Base-by-base conservation (phyloP, 2,888 invertebrate species). In the Cheilosia variabilis region DNA sequence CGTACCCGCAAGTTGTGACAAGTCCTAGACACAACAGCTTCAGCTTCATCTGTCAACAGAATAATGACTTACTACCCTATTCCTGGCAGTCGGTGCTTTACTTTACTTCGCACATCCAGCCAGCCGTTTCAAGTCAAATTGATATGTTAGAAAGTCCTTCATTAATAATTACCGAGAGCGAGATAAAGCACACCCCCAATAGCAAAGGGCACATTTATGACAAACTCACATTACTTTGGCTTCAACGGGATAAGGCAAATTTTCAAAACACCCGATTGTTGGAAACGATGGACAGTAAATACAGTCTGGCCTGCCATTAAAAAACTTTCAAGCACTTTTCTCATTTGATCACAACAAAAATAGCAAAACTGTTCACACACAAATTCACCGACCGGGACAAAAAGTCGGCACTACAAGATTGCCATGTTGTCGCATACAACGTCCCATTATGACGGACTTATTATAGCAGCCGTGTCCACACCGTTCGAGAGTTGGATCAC, bases 301-400 rank as follows among this genome's bases (percentile, higher is more conserved):
- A 31, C 2, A 3, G 22, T 55, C 19, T 19, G 43, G 31, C 45
- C n/a, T 55, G 57, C 31, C 68, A 68, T 55, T 22, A 65, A 41
- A 41, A 24, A 5, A 27, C 6, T 27, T 27, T 27, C 7, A 27
- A 27, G 27, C 27, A 27, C 6, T 27, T 27, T 27, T 27, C 6
- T 27, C 27, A 27, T 4, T 19, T 37, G 13, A 15, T n/a, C n/a
- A 43, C n/a, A 45, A 17, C 7, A 6, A n/a, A n/a, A 2, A 22
- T 27, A 27, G 27, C 27, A 6, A 47, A 17, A 17, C 2, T 47
- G 1, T 17, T 17, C n/a, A 45, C n/a, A n/a, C 27, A 17, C n/a
- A 17, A 45, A 17, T 17, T 45, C 17, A 62, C 17, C 45, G 62
- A 62, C n/a, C 19, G 19, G 45, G n/a, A 45, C 17, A 13, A 24